Evolutionary conservation across 2,113 vertebrate genomes (phyloP), one percentile per base, ranked within the genome.

Genomic region (Elgaria multicarinata): DNA sequence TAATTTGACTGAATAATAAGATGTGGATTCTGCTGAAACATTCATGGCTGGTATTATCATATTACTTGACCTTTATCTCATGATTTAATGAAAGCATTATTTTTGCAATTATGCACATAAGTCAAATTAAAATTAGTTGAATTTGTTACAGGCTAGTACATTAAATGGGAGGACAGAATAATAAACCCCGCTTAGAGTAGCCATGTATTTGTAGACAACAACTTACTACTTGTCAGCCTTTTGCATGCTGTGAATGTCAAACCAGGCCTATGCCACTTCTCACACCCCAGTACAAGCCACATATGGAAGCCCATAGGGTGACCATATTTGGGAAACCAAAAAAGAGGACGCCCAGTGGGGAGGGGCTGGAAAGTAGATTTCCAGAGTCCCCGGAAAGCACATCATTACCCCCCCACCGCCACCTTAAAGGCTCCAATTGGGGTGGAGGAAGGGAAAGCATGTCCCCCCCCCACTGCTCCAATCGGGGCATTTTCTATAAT

Each of bases 71-170:
- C 28, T 88, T 50, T 88, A 31, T 72, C 18, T 72, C 13, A 50
- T 81, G 20, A 6, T 82, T 39, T 42, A 75, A 14, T 75, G 55
- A 46, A 93, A 55, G 62, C 28, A 77, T 77, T 89, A 76, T 22
- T 89, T 66, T 67, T 67, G 72, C 33, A 84, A 66, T 89, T 89
- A 89, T 67, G 72, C 55, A 74, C 66, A 72, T 36, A 84, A 89
- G 22, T 53, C 33, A 66, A 67, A 77, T n/a, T 87, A 18, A 84
- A 83, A 89, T 76, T 76, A 84, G 80, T 39, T 50, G 44, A 77
- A 67, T 77, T 62, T 77, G 55, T 77, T 62, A 53, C 16, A 67
- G 77, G 71, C 24, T 84, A 66, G 46, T 84, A 39, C 18, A 77
- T 76, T 50, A 77, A 77, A n/a, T 78, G 46, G 44, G 16, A 36